Percentiles rank a stretch among this genome's conserved stretches.
phyloP scores from a whole-genome alignment of 1,140 invertebrate species.

The Hermetia illucens region DNA sequence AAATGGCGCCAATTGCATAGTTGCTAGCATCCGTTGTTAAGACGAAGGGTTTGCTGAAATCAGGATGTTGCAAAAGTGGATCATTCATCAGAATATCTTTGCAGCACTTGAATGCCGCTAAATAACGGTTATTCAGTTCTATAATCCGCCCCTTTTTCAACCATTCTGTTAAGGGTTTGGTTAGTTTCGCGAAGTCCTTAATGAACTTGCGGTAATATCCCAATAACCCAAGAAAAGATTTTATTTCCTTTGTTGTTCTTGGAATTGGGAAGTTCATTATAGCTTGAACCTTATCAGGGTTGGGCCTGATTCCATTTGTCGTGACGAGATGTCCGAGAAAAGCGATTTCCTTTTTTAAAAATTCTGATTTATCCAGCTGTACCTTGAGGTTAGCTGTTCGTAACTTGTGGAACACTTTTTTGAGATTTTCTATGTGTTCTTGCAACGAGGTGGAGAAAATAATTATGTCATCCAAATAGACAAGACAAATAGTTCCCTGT shows the following conservation, averaged over 20 bases:
- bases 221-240: constrained; percentile 14
- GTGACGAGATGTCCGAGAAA: constrained; percentile 18
- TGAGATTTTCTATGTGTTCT: constrained; percentile 8
- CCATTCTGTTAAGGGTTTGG: constrained; percentile 13
- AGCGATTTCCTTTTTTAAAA: constrained; percentile 17
- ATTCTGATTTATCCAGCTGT: constrained; percentile 16
- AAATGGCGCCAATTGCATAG: constrained; percentile 14
- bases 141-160: constrained; percentile 12
- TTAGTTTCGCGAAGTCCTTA: constrained; percentile 14
- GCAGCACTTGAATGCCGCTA: constrained; percentile 13
- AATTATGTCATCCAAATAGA: constrained; percentile 14
- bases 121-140: constrained; percentile 10
- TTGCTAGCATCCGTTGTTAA: constrained; percentile 15
- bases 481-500: constrained; percentile 7
- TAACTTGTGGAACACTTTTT: constrained; percentile 11
- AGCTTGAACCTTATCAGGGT: too few species aligned
- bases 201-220: constrained; percentile 12
- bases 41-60: constrained; percentile 16
- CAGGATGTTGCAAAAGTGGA: constrained; percentile 20
- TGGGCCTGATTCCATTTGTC: too few species aligned
- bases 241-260: constrained; percentile 12
- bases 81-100: constrained; percentile 22
- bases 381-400: constrained; percentile 17
- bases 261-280: too few species aligned
- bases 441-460: too few species aligned